These are phyloP conservation scores for Drosophila eugracilis DNA, from an alignment of 1,140 invertebrate species.

Conservation along the genomic window DNA sequence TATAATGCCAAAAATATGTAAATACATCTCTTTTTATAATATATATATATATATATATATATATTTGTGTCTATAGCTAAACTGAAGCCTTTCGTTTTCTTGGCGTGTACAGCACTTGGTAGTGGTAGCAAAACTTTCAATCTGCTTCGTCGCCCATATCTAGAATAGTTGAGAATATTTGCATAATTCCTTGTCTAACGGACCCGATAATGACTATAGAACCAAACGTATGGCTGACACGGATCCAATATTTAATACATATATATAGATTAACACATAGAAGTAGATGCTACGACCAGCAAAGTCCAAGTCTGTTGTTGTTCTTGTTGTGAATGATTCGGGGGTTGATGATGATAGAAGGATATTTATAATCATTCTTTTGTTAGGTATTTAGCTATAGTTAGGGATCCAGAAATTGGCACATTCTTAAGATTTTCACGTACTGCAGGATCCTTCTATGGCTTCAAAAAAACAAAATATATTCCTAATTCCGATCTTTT, in stretches of 20 bases:
- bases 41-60: conserved; percentile 64
- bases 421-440: conserved; percentile 7
- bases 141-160: conserved; percentile 40
- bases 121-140: conserved; percentile 65
- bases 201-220: conserved; percentile 42
- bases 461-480: conserved; percentile 8
- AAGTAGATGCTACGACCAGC: conserved; percentile 64
- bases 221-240: conserved; percentile 33
- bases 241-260: conserved; percentile 42
- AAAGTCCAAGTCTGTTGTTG: conserved; percentile 54
- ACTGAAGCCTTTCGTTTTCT: conserved; percentile 79
- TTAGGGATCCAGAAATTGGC: conserved; percentile 7
- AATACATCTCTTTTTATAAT: conserved; percentile 76
- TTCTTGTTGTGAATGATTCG: conserved; percentile 26
- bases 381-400: background rate
- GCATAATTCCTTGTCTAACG: conserved; percentile 26
- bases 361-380: conserved; percentile 10
- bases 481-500: conserved; percentile 6
- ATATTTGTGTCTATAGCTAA: conserved; percentile 75
- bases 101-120: conserved; percentile 72
- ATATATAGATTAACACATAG: conserved; percentile 38
- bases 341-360: conserved; percentile 26
- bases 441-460: background rate
- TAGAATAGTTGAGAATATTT: conserved; percentile 34
- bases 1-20: conserved; percentile 81